Evolutionary conservation across 2,113 vertebrate genomes (phyloP).

Genomic region (Dasyurus viverrinus): DNA sequence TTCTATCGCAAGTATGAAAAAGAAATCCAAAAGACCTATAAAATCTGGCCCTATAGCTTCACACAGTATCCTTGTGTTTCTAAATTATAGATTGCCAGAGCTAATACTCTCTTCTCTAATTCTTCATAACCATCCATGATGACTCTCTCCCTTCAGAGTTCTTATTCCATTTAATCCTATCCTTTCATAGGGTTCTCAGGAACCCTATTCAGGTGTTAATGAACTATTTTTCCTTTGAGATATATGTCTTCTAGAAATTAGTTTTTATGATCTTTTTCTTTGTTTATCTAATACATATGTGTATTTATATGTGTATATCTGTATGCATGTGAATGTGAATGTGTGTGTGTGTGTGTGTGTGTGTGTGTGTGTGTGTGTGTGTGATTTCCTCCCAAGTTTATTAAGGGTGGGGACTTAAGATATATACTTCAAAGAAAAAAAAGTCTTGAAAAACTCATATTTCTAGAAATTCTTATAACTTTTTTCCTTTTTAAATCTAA

Average conservation of each 20-base stretch:
- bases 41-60: background rate
- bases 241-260: background rate
- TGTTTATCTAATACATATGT: background rate
- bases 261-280: background rate
- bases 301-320: too few species aligned
- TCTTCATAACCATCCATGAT: background rate
- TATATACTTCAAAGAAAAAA: background rate
- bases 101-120: background rate
- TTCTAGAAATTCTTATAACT: background rate
- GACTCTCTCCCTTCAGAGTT: background rate
- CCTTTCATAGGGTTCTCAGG: background rate
- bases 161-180: background rate
- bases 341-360: too few species aligned
- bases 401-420: background rate
- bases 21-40: background rate
- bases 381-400: background rate
- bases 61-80: background rate
- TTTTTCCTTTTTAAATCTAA: background rate
- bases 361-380: background rate
- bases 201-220: background rate
- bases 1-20: background rate
- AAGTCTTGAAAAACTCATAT: background rate
- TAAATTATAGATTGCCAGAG: background rate
- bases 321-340: too few species aligned
- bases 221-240: background rate